Conservation (phyloP, 2,888 invertebrate genomes). For the Lasioglossum lativentre region DNA sequence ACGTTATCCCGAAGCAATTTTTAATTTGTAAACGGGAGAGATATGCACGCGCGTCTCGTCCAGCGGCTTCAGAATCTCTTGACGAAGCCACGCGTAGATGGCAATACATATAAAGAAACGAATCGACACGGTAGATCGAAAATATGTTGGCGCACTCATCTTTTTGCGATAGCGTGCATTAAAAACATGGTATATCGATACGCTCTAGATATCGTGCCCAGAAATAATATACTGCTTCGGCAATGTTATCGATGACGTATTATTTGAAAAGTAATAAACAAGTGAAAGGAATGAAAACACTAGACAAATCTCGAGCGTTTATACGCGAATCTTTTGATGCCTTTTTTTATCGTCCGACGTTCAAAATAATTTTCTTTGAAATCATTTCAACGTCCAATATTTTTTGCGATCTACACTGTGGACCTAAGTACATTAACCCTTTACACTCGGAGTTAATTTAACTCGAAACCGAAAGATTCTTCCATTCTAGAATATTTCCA, state of each 20-base stretch:
- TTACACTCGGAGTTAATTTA: too few species aligned
- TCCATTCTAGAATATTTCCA: too few species aligned
- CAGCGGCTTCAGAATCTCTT: neutral
- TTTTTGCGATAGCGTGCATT: neutral
- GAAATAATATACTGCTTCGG: neutral
- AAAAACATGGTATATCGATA: neutral
- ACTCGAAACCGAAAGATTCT: too few species aligned
- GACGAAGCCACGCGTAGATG: constrained; percentile 6
- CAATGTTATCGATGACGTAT: neutral
- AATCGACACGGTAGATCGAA: neutral
- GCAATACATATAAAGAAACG: constrained; percentile 43
- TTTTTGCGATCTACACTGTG: too few species aligned
- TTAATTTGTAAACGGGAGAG: neutral
- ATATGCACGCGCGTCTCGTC: neutral
- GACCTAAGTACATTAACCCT: too few species aligned
- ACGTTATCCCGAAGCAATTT: neutral
- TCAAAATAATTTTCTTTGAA: neutral
- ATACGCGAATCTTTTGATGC: neutral
- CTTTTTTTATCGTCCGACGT: neutral
- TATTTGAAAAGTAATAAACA: neutral
- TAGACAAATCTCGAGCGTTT: neutral
- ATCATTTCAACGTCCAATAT: neutral
- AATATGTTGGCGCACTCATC: neutral
- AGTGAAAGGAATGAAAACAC: neutral
- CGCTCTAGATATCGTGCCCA: neutral